A percentile compares a stretch with the other conserved stretches of the same genome.
These are phyloP conservation scores for Drosophila rhopaloa DNA, from an alignment of 1,140 invertebrate species.

Conservation along the genomic window DNA sequence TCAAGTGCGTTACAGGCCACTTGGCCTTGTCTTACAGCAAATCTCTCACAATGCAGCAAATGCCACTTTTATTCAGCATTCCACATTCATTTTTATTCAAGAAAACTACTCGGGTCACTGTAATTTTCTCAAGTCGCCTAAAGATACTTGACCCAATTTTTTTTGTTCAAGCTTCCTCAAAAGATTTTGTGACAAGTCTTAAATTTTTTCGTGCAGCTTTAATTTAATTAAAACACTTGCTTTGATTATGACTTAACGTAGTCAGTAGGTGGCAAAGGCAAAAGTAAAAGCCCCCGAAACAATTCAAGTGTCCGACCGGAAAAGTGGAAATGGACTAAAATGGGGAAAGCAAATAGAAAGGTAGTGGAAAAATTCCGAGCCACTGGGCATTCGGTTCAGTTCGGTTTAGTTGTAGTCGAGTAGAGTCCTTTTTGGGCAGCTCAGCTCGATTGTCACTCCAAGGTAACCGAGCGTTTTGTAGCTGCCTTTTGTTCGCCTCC, in stretches of 20 bases:
- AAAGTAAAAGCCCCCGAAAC: conserved; percentile 3
- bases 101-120: conserved; percentile 50
- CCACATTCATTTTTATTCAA: conserved; percentile 43
- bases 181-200: conserved; percentile 17
- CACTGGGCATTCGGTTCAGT: conserved; percentile 23
- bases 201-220: conserved; percentile 35
- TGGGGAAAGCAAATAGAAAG: conserved; percentile 14
- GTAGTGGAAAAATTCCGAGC: conserved; percentile 31
- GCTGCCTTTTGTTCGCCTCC: conserved; percentile 43
- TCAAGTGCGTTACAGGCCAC: conserved; percentile 53
- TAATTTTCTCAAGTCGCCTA: conserved; percentile 59
- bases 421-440: conserved; percentile 29
- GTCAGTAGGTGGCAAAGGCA: conserved; percentile 1
- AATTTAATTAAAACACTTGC: conserved; percentile 70
- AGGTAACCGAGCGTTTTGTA: conserved; percentile 56
- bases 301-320: conserved; percentile 30
- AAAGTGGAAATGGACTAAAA: conserved; percentile 17
- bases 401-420: conserved; percentile 23
- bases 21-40: conserved; percentile 47
- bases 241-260: conserved; percentile 12
- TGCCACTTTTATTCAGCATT: conserved; percentile 25
- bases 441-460: conserved; percentile 43
- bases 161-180: conserved; percentile 22
- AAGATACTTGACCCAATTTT: conserved; percentile 68
- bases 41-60: conserved; percentile 27